Evolutionary conservation across 2,888 invertebrate genomes (phyloP).

Genomic region (Drosophila seclusa): DNA sequence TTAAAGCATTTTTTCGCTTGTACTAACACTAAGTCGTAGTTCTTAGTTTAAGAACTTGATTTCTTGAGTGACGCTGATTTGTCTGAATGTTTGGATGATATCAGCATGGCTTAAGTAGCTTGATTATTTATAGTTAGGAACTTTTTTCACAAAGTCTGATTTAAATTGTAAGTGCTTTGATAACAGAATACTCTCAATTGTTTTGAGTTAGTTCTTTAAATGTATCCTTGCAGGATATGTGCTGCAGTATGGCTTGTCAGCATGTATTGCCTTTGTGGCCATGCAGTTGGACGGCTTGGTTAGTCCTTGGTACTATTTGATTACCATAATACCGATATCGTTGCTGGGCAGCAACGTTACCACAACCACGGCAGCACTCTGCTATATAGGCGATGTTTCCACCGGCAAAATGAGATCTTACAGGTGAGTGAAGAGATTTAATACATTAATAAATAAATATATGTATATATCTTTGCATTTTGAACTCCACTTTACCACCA

Average conservation of each 20-base stretch:
- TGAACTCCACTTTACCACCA: slow-evolving; percentile 7
- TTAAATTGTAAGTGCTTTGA: neutral
- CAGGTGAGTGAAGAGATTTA: slow-evolving; percentile 84
- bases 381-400: slow-evolving; percentile 89
- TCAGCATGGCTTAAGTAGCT: neutral
- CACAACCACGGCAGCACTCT: slow-evolving; percentile 87
- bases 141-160: neutral
- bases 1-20: neutral
- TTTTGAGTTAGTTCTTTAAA: neutral
- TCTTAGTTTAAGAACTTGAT: neutral
- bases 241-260: slow-evolving; percentile 70
- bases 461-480: neutral
- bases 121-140: neutral
- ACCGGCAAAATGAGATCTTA: slow-evolving; percentile 87
- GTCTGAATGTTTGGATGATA: neutral
- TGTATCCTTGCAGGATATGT: slow-evolving; percentile 70
- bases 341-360: slow-evolving; percentile 87
- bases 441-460: neutral
- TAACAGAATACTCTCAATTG: neutral
- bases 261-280: slow-evolving; percentile 62
- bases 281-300: slow-evolving; percentile 59
- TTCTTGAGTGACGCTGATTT: neutral
- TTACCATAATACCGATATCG: slow-evolving; percentile 86
- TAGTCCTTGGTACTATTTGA: slow-evolving; percentile 85
- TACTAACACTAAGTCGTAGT: neutral